A percentile compares a stretch with the other conserved stretches of the same genome.
These are phyloP conservation scores for Mus minutoides DNA, from an alignment of 2,797 vertebrate genomes.

Conservation along the genomic window DNA sequence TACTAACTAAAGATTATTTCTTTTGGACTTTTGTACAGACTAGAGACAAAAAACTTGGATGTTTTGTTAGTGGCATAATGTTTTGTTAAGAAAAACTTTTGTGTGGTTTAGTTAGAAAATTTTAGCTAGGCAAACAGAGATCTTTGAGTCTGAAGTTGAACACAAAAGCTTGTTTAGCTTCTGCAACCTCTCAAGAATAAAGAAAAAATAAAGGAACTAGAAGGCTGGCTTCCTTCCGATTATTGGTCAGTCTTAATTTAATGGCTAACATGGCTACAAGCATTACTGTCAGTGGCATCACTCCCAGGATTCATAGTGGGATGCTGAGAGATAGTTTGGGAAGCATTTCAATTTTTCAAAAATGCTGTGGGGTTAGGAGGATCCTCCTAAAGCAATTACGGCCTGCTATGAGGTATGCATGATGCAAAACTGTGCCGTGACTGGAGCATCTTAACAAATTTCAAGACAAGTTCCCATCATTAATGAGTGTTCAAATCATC, in stretches of 20 bases:
- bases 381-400: slow-evolving; percentile 12
- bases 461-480: slow-evolving; percentile 65
- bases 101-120: slow-evolving; percentile 1
- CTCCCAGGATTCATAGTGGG: background rate
- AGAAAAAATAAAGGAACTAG: background rate
- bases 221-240: background rate
- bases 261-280: background rate
- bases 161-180: background rate
- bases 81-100: background rate
- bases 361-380: slow-evolving; percentile 39
- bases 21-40: background rate
- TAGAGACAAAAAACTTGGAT: background rate
- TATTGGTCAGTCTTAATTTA: background rate
- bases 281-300: background rate
- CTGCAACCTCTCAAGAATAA: background rate
- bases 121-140: background rate
- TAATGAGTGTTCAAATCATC: slow-evolving; percentile 54
- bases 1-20: background rate
- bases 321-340: background rate
- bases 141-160: slow-evolving; percentile 28
- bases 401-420: slow-evolving; percentile 38
- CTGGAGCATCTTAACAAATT: slow-evolving; percentile 36
- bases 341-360: background rate
- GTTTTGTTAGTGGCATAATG: background rate
- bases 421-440: background rate